Conservation (phyloP, 2,113 vertebrate genomes). For the Canis aureus region DNA sequence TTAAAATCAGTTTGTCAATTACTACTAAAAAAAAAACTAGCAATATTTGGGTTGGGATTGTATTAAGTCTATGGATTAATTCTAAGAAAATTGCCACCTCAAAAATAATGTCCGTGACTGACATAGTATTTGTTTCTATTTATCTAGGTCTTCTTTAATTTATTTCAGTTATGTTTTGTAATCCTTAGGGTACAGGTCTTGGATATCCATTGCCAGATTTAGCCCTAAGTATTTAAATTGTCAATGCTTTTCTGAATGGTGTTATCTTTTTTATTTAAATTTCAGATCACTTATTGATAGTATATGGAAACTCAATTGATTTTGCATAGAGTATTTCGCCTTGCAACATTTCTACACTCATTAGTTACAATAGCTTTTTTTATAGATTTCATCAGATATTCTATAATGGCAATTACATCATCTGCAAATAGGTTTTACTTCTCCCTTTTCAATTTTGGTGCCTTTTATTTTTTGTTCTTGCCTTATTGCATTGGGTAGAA, state of each 20-base stretch:
- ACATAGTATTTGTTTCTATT: constrained; percentile 39
- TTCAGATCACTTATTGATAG: constrained; percentile 20
- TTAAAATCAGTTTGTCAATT: constrained; percentile 55
- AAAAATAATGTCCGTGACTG: not conserved
- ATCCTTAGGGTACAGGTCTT: not conserved
- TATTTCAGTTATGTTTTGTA: not conserved
- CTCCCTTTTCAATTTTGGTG: not conserved
- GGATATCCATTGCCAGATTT: not conserved
- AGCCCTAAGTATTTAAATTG: constrained; percentile 31
- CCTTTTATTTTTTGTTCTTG: not conserved
- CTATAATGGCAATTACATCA: not conserved
- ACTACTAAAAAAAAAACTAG: not conserved
- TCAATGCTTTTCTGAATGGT: not conserved
- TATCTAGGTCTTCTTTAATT: constrained; percentile 13
- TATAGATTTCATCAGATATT: not conserved
- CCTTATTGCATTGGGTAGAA: not conserved
- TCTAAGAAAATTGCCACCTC: constrained; percentile 41
- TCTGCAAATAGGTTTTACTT: not conserved
- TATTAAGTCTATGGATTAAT: constrained; percentile 50
- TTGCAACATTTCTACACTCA: not conserved
- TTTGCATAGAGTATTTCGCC: not conserved
- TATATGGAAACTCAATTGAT: not conserved
- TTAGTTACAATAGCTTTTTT: not conserved
- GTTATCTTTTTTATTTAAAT: not conserved
- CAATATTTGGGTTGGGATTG: not conserved